These are phyloP conservation scores for Cryptoblepharus egeriae DNA, from an alignment of 2,797 vertebrate genomes.

Conservation along the genomic window DNA sequence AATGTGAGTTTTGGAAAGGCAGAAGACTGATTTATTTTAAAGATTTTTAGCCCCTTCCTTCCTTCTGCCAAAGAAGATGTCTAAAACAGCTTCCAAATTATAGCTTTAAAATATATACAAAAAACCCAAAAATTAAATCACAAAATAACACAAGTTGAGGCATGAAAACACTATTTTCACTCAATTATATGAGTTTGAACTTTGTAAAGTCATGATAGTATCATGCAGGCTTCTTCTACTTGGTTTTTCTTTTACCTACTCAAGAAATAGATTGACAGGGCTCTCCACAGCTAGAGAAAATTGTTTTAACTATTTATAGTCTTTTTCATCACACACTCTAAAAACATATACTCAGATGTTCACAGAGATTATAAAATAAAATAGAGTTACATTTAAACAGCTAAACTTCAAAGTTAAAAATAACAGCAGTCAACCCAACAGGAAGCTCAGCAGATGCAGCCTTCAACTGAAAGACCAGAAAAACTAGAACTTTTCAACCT, in stretches of 20 bases:
- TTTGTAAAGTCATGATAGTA: not conserved
- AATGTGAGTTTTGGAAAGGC: not conserved
- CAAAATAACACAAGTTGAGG: too few relatives aligned
- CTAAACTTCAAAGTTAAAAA: not conserved
- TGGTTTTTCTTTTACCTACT: not conserved
- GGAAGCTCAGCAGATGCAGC: not conserved
- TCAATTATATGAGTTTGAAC: not conserved
- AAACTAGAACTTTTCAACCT: not conserved
- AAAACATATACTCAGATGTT: too few relatives aligned
- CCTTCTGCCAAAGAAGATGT: too few relatives aligned
- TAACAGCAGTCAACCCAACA: not conserved
- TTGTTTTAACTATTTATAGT: not conserved
- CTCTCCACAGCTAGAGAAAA: not conserved
- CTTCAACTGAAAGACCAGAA: not conserved
- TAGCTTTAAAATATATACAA: too few relatives aligned
- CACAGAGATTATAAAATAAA: not conserved
- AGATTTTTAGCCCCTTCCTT: too few relatives aligned
- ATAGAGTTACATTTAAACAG: not conserved
- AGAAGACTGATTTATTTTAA: not conserved
- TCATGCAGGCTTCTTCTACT: not conserved
- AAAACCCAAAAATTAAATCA: too few relatives aligned
- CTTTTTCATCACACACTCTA: too few relatives aligned
- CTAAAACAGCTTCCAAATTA: too few relatives aligned
- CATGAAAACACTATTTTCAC: too few relatives aligned
- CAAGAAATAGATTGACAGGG: not conserved